These are phyloP conservation scores for Acleris holmiana DNA, from an alignment of 2,888 invertebrate genomes.

Conservation along the genomic window DNA sequence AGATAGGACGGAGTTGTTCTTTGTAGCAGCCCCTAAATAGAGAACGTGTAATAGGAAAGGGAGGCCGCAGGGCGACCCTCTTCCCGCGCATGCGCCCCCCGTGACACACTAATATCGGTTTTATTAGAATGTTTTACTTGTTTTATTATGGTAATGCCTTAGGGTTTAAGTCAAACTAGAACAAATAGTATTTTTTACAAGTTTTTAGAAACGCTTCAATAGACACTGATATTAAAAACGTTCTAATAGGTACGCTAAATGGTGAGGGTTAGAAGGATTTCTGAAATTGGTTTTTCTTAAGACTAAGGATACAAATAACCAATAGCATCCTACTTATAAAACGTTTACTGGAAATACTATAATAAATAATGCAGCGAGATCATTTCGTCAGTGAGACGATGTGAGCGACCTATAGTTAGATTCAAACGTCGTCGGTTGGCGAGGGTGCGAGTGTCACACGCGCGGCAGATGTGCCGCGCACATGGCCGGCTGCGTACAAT, in stretches of 20 bases:
- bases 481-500: constrained; percentile 74
- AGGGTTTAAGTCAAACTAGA: constrained; percentile 42
- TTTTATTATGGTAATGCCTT: constrained; percentile 58
- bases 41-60: constrained; percentile 80
- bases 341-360: not conserved
- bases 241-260: too few species aligned
- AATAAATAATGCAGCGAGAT: not conserved
- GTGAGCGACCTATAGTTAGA: constrained; percentile 31
- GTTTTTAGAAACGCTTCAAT: too few species aligned
- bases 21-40: constrained; percentile 82
- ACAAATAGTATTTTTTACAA: constrained; percentile 1
- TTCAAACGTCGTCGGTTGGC: constrained; percentile 41
- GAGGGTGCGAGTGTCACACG: constrained; percentile 55
- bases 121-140: constrained; percentile 76
- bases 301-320: too few species aligned
- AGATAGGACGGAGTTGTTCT: constrained; percentile 77
- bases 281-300: too few species aligned
- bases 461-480: constrained; percentile 71
- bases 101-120: constrained; percentile 72
- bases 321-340: too few species aligned
- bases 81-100: constrained; percentile 68
- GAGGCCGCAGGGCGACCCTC: constrained; percentile 67
- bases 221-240: too few species aligned
- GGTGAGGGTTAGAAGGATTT: too few species aligned
- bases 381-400: constrained; percentile 15